Evolutionary conservation across 2,113 vertebrate species (phyloP).

Genomic region (Speoplatyrhinus poulsoni): DNA sequence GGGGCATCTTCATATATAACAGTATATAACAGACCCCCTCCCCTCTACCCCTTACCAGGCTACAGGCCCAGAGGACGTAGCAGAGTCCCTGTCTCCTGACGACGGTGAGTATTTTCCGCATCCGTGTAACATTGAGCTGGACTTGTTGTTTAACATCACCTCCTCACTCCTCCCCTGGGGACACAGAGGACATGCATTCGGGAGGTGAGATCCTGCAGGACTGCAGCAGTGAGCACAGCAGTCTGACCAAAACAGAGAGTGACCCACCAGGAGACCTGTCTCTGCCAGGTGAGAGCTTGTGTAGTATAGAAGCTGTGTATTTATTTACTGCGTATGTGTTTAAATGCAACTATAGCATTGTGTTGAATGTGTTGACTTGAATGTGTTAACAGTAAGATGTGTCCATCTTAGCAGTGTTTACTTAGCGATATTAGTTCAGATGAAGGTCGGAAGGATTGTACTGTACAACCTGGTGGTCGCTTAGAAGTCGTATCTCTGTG

Average conservation of each 20-base stretch:
- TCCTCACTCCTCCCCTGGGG: not conserved
- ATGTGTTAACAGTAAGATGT: no score
- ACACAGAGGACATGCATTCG: conserved; percentile 80
- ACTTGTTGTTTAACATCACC: not conserved
- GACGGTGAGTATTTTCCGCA: conserved; percentile 67
- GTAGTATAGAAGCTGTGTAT: no score
- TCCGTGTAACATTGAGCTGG: not conserved
- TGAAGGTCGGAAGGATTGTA: no score
- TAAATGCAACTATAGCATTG: no score
- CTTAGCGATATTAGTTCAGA: no score
- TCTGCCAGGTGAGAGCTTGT: conserved; percentile 78
- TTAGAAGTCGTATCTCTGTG: no score
- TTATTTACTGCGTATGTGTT: no score
- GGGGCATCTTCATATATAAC: no score
- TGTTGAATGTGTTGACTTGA: no score
- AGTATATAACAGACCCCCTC: not conserved
- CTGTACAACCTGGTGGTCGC: no score
- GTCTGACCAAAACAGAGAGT: conserved; percentile 77
- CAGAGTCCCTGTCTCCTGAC: conserved; percentile 76
- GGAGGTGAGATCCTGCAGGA: conserved; percentile 84
- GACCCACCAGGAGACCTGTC: conserved; percentile 79
- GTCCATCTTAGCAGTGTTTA: no score
- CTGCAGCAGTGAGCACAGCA: conserved; percentile 79
- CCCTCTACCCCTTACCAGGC: conserved; percentile 45
- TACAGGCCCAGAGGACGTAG: conserved; percentile 70